Conservation (phyloP, 2,888 invertebrate genomes). For the Suillia variegata region DNA sequence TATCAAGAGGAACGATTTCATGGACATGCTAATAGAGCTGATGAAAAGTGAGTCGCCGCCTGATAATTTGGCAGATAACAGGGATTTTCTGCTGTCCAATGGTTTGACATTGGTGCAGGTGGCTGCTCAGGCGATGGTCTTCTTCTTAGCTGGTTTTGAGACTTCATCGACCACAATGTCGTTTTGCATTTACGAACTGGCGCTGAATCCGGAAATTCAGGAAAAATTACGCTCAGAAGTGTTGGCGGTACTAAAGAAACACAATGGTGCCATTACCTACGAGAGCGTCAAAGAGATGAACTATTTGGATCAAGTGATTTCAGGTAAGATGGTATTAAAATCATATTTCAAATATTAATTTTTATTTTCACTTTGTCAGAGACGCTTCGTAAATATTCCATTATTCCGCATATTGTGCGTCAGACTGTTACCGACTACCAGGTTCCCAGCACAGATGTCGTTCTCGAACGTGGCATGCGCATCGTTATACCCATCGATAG, state of each 20-base stretch:
- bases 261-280: constrained; percentile 59
- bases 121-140: constrained; percentile 64
- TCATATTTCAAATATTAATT: constrained; percentile 6
- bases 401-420: constrained; percentile 63
- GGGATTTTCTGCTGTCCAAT: constrained; percentile 32
- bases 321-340: constrained; percentile 13
- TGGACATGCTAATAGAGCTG: constrained; percentile 57
- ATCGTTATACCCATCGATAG: constrained; percentile 53
- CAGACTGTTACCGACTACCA: constrained; percentile 62
- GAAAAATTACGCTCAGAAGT: constrained; percentile 61
- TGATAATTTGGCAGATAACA: constrained; percentile 26
- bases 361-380: constrained; percentile 51
- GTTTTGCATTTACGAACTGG: constrained; percentile 64
- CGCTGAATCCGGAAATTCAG: constrained; percentile 62
- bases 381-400: constrained; percentile 65
- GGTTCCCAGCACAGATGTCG: constrained; percentile 60
- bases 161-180: constrained; percentile 64
- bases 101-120: constrained; percentile 59
- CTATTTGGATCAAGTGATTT: constrained; percentile 62
- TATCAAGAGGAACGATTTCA: constrained; percentile 60
- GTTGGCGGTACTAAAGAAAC: constrained; percentile 43
- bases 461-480: constrained; percentile 56
- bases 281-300: constrained; percentile 62
- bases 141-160: constrained; percentile 66
- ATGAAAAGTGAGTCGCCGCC: constrained; percentile 39